Conservation (phyloP, 2,113 vertebrate species). For the Blennius ocellaris region DNA sequence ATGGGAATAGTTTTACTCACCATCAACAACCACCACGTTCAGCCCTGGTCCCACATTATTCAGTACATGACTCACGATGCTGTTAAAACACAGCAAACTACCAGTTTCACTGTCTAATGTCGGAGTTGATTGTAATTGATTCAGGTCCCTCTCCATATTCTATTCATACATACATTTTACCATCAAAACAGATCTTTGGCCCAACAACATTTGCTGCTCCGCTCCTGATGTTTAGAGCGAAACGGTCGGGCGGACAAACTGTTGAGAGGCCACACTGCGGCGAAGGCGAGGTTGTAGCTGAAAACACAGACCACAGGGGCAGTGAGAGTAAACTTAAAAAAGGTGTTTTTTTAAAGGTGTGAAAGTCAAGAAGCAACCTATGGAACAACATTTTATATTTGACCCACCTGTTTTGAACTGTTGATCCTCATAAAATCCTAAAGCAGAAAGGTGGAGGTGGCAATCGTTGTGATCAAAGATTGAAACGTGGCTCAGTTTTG, state of each 20-base stretch:
- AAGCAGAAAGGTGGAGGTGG: constrained; percentile 2
- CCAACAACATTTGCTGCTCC: constrained; percentile 87
- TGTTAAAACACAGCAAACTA: constrained; percentile 60
- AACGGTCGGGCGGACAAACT: constrained; percentile 78
- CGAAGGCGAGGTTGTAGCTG: neutral
- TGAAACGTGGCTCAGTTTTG: neutral
- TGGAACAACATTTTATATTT: no score
- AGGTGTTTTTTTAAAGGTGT: no score
- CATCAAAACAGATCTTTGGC: constrained; percentile 90
- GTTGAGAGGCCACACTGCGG: constrained; percentile 79
- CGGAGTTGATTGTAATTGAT: neutral
- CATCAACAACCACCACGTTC: constrained; percentile 87
- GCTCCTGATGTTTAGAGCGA: constrained; percentile 85
- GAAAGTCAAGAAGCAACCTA: no score
- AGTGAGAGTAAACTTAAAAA: neutral
- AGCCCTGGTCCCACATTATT: constrained; percentile 89
- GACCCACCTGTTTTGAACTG: neutral
- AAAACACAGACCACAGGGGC: constrained; percentile 1
- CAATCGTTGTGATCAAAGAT: neutral
- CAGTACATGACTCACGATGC: constrained; percentile 86
- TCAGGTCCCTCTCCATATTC: no score
- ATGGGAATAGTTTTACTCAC: constrained; percentile 76
- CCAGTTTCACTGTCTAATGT: constrained; percentile 11
- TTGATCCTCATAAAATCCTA: neutral
- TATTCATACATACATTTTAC: constrained; percentile 78